Conservation (phyloP, 1,140 invertebrate genomes). For the Drosophila trapezifrons region DNA sequence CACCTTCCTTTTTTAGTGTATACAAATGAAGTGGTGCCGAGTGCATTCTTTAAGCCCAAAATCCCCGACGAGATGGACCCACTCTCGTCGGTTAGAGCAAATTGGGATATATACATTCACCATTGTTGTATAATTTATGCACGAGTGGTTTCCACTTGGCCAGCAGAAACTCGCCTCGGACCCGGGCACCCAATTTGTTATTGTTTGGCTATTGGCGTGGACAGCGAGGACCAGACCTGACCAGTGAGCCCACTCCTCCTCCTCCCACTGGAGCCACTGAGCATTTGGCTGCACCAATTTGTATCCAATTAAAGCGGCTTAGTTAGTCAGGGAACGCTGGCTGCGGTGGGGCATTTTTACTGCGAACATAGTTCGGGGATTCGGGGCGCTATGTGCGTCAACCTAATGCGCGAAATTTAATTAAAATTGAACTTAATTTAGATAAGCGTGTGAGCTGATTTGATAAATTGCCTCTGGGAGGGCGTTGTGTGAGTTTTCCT, state of each 20-base stretch:
- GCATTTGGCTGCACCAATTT: slow-evolving; percentile 52
- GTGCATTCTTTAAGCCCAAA: background rate
- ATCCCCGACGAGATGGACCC: background rate
- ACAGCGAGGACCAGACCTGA: slow-evolving; percentile 7
- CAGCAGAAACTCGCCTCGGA: slow-evolving; percentile 35
- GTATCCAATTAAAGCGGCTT: slow-evolving; percentile 67
- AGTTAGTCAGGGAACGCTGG: slow-evolving; percentile 36
- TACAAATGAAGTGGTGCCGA: background rate
- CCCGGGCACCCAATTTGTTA: slow-evolving; percentile 47
- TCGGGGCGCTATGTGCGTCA: slow-evolving; percentile 27
- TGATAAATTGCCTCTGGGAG: slow-evolving; percentile 35
- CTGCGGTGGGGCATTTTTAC: slow-evolving; percentile 37
- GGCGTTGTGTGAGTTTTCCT: slow-evolving; percentile 17
- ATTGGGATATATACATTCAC: slow-evolving; percentile 4
- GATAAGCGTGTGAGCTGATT: slow-evolving; percentile 54
- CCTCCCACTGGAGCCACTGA: background rate
- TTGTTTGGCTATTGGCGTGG: slow-evolving; percentile 46
- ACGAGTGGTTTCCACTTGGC: slow-evolving; percentile 51
- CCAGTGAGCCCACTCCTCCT: background rate
- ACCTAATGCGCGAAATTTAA: slow-evolving; percentile 72
- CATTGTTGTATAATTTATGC: slow-evolving; percentile 50
- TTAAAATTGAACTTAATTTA: slow-evolving; percentile 75
- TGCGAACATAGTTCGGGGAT: slow-evolving; percentile 17
- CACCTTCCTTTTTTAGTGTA: background rate
- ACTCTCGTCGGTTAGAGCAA: slow-evolving; percentile 19